phyloP scores from a whole-genome alignment of 2,113 vertebrate genomes.

The Synodontis membranacea region DNA sequence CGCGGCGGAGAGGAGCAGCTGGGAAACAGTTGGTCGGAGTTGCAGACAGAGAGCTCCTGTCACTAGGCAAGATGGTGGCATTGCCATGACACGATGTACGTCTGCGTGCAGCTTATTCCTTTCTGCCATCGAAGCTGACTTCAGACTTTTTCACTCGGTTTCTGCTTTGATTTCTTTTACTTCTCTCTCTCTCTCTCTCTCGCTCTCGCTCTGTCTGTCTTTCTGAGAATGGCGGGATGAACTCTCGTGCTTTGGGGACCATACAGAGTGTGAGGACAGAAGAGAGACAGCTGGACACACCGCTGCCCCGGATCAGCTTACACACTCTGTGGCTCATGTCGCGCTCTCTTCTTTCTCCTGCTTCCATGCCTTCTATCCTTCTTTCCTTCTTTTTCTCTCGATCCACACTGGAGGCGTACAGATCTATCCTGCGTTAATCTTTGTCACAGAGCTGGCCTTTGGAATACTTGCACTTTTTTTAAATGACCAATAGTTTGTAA shows the following conservation, averaged over 20 bases:
- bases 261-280: slow-evolving; percentile 31
- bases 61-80: slow-evolving; percentile 27
- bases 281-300: slow-evolving; percentile 53
- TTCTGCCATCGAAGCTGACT: too few species aligned
- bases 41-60: slow-evolving; percentile 26
- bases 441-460: not conserved
- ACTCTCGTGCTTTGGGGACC: slow-evolving; percentile 38
- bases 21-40: slow-evolving; percentile 37
- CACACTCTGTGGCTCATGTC: slow-evolving; percentile 38
- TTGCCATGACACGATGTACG: not conserved
- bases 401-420: too few species aligned
- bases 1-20: slow-evolving; percentile 18
- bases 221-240: slow-evolving; percentile 30
- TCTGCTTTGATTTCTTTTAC: not conserved
- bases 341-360: slow-evolving; percentile 32
- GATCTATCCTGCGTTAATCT: not conserved
- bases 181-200: not conserved
- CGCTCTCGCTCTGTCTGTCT: not conserved
- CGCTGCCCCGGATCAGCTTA: slow-evolving; percentile 50
- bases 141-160: not conserved
- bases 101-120: not conserved
- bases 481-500: too few species aligned
- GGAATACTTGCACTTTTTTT: not conserved
- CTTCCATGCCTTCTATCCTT: slow-evolving; percentile 17
- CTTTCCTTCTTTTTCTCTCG: slow-evolving; percentile 5